Evolutionary conservation across 2,888 invertebrate genomes (phyloP), one percentile per base, ranked within the genome.

Genomic region (Drosophila anomalata): DNA sequence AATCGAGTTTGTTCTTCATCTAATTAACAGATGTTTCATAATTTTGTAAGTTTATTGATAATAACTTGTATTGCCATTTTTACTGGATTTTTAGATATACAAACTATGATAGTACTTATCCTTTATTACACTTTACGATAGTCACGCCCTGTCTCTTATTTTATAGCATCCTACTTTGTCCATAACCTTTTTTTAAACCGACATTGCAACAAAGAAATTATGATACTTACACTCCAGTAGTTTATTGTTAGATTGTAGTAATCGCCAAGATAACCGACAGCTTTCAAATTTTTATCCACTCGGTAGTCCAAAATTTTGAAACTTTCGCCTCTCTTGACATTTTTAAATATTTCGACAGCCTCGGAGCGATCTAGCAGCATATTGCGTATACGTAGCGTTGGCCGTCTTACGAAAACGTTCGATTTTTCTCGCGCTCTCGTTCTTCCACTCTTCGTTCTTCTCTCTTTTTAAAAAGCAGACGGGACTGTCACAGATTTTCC

Each of bases 231-330:
- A 63, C 39, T 24, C 54, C 52, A 44, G 9, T 77, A 77, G 9
- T 54, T 46, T 57, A 90, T 56, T 3, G 60, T 70, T 46, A 90
- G 69, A 44, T 71, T 48, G 67, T 85, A 90, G 77, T 90, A 90
- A 54, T 90, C 89, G 14, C 91, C 91, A 41, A 90, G 76, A 77
- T 82, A 90, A 2, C 90, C 90, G 46, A 85, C 68, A 1, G 76
- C 80, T 26, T 50, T 56, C 0, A 5, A 57, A 50, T 86, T 80
- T 29, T 55, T 61, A 6, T 71, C 77, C 8, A 78, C 22, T 11
- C 31, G 29, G 56, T 61, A 85, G 22, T 82, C 63, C 44, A 75
- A n/a, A 0, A 87, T 58, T 12, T 76, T 41, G 4, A 9, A 59
- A 11, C 7, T 55, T 69, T 59, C 11, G 7, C 20, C 51, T 22